A percentile compares a stretch with the other conserved stretches of the same genome.
Evolutionary conservation across 2,888 invertebrate species (phyloP).

Genomic region (Mimachlamys varia): DNA sequence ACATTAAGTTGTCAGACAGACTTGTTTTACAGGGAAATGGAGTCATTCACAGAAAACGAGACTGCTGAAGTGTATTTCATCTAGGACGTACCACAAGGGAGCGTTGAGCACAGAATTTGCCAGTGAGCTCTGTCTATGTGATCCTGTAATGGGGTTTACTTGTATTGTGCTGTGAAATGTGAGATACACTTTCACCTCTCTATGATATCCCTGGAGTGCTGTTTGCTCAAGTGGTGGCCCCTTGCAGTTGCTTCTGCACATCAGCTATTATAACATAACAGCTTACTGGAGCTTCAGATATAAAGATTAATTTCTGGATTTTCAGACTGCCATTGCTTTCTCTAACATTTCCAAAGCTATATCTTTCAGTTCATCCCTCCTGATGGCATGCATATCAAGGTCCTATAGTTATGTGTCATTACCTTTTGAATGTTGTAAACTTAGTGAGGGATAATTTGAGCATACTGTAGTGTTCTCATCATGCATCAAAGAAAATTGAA

Average conservation of each 20-base stretch:
- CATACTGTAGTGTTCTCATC: too few relatives aligned
- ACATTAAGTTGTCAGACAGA: not conserved
- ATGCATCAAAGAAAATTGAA: too few relatives aligned
- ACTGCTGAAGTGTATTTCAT: not conserved
- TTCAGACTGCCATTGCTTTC: not conserved
- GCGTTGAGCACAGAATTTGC: not conserved
- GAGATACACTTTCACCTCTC: not conserved
- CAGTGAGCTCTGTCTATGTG: slow-evolving; percentile 17
- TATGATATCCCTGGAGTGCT: not conserved
- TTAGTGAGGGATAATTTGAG: too few relatives aligned
- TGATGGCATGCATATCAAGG: not conserved
- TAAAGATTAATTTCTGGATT: not conserved
- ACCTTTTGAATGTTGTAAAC: too few relatives aligned
- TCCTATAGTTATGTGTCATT: too few relatives aligned
- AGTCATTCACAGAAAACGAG: not conserved
- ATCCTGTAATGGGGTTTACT: not conserved
- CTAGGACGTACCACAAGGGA: slow-evolving; percentile 8
- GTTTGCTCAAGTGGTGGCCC: not conserved
- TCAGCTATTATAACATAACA: not conserved
- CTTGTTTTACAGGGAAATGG: not conserved
- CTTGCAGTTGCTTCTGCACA: slow-evolving; percentile 33
- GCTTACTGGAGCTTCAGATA: not conserved
- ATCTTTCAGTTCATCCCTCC: too few relatives aligned
- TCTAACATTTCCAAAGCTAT: not conserved
- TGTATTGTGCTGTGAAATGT: slow-evolving; percentile 31